phyloP scores from a whole-genome alignment of 2,113 vertebrate genomes.

The Rafetus swinhoei region DNA sequence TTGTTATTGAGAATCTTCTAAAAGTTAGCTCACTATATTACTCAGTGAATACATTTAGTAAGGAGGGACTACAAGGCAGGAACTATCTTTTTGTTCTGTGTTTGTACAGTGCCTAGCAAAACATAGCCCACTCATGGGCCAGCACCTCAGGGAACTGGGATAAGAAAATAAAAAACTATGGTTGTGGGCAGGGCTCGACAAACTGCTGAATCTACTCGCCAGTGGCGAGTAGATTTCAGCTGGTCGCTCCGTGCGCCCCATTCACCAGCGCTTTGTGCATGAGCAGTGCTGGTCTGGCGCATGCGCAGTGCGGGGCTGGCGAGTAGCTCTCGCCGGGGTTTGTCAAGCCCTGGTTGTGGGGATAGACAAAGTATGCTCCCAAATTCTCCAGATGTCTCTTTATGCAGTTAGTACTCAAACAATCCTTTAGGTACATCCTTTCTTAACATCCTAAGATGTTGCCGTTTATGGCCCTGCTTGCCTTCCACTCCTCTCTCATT shows the following conservation, averaged over 20 bases:
- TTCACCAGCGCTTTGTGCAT: too few relatives aligned
- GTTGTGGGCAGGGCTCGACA: too few relatives aligned
- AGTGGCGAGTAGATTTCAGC: too few relatives aligned
- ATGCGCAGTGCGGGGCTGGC: too few relatives aligned
- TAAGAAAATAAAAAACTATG: background rate
- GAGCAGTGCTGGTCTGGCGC: too few relatives aligned
- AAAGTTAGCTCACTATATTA: background rate
- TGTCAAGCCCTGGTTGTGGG: background rate
- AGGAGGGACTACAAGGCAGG: background rate
- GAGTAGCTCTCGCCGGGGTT: too few relatives aligned
- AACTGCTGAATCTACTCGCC: too few relatives aligned
- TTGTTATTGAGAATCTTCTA: background rate
- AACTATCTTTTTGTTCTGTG: background rate
- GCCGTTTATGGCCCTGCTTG: background rate
- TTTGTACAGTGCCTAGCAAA: background rate
- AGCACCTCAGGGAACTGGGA: background rate
- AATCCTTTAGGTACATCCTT: background rate
- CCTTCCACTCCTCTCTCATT: background rate
- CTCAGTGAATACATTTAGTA: background rate
- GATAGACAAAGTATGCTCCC: background rate
- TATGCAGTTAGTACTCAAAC: background rate
- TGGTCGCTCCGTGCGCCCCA: too few relatives aligned
- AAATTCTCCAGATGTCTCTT: conserved; percentile 2
- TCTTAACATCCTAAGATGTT: background rate
- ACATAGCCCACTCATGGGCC: background rate